Percentiles rank a stretch among this genome's conserved stretches.
Conservation (phyloP, 2,888 invertebrate species). For the Xestia sexstrigata region DNA sequence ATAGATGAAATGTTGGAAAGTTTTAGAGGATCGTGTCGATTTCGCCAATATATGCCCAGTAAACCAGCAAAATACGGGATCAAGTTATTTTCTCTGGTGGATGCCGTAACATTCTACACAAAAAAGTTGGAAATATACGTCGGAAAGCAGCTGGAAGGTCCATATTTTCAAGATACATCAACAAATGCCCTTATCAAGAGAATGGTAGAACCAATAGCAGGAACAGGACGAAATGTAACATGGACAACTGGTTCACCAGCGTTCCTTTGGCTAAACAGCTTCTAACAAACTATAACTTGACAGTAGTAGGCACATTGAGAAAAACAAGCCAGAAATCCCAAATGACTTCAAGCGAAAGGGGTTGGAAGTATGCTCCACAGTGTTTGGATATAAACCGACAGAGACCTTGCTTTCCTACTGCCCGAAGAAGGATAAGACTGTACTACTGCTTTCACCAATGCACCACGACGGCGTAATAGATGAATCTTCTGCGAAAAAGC, state of each 20-base stretch:
- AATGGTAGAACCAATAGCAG: conserved; percentile 40
- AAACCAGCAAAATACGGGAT: conserved; percentile 56
- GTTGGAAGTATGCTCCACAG: background rate
- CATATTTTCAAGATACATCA: conserved; percentile 24
- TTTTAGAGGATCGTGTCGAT: conserved; percentile 44
- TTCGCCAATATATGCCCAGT: conserved; percentile 34
- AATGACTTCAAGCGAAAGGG: conserved; percentile 34
- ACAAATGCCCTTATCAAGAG: conserved; percentile 38
- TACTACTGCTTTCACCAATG: conserved; percentile 22
- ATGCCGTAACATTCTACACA: conserved; percentile 45
- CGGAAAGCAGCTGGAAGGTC: conserved; percentile 42
- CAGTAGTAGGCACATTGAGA: conserved; percentile 56
- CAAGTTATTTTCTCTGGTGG: conserved; percentile 48
- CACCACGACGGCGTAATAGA: conserved; percentile 8
- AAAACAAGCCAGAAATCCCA: conserved; percentile 60
- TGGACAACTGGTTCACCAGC: conserved; percentile 20
- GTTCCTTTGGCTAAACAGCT: conserved; percentile 33
- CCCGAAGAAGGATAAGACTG: conserved; percentile 32
- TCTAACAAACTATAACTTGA: conserved; percentile 43
- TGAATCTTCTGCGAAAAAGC: conserved; percentile 8
- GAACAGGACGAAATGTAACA: conserved; percentile 35
- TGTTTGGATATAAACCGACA: conserved; percentile 14
- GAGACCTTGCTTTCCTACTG: conserved; percentile 11
- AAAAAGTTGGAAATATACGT: conserved; percentile 53
- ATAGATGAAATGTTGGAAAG: conserved; percentile 45